Conservation (phyloP, 2,888 invertebrate genomes). For the Alsophila aescularia region DNA sequence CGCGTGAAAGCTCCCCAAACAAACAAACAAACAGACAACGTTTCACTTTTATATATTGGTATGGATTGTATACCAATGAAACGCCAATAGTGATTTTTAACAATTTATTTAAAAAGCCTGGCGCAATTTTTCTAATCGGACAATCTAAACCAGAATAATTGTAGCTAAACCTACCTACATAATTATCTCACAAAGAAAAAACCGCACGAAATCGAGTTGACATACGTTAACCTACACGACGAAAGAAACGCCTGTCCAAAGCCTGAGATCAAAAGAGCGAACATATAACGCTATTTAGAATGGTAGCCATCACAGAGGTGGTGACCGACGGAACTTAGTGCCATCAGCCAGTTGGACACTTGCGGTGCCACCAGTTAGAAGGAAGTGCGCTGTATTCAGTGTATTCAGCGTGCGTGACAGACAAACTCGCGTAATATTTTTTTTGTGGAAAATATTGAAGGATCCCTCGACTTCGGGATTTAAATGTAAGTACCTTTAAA, state of each 20-base stretch:
- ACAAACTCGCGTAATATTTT: not conserved
- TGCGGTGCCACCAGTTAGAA: constrained; percentile 27
- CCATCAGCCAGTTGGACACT: constrained; percentile 22
- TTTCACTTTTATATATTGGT: too few species aligned
- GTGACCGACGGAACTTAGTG: constrained; percentile 6
- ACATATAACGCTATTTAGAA: constrained; percentile 29
- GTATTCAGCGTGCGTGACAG: not conserved
- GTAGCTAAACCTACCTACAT: not conserved
- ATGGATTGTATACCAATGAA: too few species aligned
- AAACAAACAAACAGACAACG: too few species aligned
- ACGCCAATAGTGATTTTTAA: too few species aligned
- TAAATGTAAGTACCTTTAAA: constrained; percentile 5
- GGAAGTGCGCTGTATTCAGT: constrained; percentile 22
- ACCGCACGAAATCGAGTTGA: constrained; percentile 13
- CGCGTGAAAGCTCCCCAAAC: too few species aligned
- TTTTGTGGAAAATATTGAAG: not conserved
- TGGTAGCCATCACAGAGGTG: constrained; percentile 18
- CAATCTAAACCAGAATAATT: too few species aligned
- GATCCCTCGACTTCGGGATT: not conserved
- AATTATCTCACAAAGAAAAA: not conserved
- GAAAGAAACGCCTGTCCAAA: not conserved
- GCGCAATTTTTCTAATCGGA: too few species aligned
- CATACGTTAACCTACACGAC: constrained; percentile 2
- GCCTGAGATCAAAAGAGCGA: constrained; percentile 30
- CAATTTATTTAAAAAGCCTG: too few species aligned